Evolutionary conservation across 1,140 invertebrate genomes (phyloP), one percentile per base, ranked within the genome.

Genomic region (Drosophila lacertosa): DNA sequence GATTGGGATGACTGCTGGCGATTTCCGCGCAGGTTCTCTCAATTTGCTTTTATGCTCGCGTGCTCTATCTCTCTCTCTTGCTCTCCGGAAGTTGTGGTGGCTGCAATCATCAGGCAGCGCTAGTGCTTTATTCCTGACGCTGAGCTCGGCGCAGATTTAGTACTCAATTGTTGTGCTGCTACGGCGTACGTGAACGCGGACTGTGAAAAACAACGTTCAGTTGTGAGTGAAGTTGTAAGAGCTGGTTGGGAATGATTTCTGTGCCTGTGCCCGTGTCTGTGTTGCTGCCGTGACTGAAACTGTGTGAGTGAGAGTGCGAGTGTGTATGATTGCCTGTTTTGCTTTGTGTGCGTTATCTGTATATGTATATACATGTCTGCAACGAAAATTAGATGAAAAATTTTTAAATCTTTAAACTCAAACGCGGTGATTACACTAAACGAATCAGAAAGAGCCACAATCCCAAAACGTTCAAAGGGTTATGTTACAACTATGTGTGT

Each of bases 91-190:
- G 74, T 77, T 74, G 65, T 79, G 79, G 67, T 63, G 72, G 63
- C 63, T 86, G 59, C 62, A 59, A 67, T 44, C 62, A 59, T 58
- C 47, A 45, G 32, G 32, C 47, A 59, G 39, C 33, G 55, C 16
- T 29, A 53, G 58, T 51, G 53, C 58, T 74, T 68, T 73, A 69
- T 76, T 73, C 74, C 74, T 73, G 57, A 58, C 74, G 63, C 50
- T 50, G 68, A 66, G 54, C 57, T 72, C 58, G 74, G 58, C 57
- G 60, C 78, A 77, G 82, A 82, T 90, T 90, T 74, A 90, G 89
- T 90, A 78, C 89, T 90, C 77, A 89, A 81, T 90, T 90, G 89
- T 90, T 90, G 74, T 90, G 88, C 86, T 77, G 74, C 45, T 55
- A 50, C 71, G 74, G 74, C 79, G 80, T 73, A 89, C 84, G 84